Conservation (phyloP, 64 coral and sea anemone species). For the Orbicella faveolata region DNA sequence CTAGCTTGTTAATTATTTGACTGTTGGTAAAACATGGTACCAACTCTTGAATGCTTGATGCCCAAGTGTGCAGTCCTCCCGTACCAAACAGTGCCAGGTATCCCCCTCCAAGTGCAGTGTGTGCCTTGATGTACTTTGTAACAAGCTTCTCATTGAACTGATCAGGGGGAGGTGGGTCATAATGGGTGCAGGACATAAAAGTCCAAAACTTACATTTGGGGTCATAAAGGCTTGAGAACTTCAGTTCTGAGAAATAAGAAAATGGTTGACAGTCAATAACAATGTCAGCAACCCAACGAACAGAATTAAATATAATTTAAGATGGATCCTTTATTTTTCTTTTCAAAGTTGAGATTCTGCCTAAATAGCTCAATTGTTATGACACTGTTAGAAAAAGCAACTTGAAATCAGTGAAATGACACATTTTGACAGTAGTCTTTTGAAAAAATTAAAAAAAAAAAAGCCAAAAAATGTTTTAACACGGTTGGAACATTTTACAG, state of each 20-base stretch:
- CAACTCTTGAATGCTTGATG: slow-evolving; percentile 72
- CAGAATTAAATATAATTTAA: no score
- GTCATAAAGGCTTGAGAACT: slow-evolving; percentile 66
- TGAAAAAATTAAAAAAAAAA: no score
- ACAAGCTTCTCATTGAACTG: slow-evolving; percentile 72
- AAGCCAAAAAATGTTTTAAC: no score
- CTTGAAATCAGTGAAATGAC: no score
- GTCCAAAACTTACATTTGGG: slow-evolving; percentile 92
- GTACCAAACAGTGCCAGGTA: slow-evolving; percentile 90
- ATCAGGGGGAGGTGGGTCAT: slow-evolving; percentile 75
- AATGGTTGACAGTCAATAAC: no score
- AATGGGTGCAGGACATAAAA: slow-evolving; percentile 96
- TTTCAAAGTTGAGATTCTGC: no score
- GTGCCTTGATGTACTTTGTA: slow-evolving; percentile 80
- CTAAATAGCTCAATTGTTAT: no score
- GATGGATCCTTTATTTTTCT: no score
- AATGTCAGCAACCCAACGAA: no score
- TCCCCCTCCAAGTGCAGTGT: slow-evolving; percentile 93
- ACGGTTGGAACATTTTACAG: no score
- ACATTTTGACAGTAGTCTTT: no score
- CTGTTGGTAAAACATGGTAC: slow-evolving; percentile 80
- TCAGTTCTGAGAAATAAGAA: slow-evolving; percentile 61
- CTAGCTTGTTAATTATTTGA: slow-evolving; percentile 73
- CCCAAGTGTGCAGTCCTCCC: slow-evolving; percentile 96
- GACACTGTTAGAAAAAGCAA: no score